Percentiles rank a stretch among this genome's conserved stretches.
Evolutionary conservation across 2,797 vertebrate species (phyloP).

Genomic region (Anolis apletophallus): DNA sequence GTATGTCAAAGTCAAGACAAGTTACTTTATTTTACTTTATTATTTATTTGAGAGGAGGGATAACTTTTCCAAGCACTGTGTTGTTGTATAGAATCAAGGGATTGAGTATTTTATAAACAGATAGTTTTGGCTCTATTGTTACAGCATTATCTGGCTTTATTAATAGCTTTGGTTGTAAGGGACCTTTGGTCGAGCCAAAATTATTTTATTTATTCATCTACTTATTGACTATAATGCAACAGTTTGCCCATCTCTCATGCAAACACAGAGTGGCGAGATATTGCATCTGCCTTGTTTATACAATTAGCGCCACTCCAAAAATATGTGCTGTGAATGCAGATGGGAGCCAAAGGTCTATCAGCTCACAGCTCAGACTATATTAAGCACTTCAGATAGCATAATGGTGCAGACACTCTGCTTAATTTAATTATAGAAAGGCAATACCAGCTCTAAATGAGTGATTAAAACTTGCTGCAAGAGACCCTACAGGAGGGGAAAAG

Average conservation of each 20-base stretch:
- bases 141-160: neutral
- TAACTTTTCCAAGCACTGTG: neutral
- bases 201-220: neutral
- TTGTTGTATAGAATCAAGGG: neutral
- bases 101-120: no score
- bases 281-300: neutral
- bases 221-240: slow-evolving; percentile 8
- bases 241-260: slow-evolving; percentile 13
- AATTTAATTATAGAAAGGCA: slow-evolving; percentile 51
- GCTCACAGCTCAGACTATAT: slow-evolving; percentile 27
- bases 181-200: neutral
- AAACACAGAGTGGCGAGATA: neutral
- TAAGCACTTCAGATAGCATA: slow-evolving; percentile 34
- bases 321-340: slow-evolving; percentile 28
- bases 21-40: no score
- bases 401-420: slow-evolving; percentile 38
- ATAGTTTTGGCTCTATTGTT: neutral
- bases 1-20: no score
- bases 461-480: slow-evolving; percentile 33
- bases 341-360: slow-evolving; percentile 24
- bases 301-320: neutral
- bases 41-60: neutral
- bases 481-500: neutral
- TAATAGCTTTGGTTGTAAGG: neutral
- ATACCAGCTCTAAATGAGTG: slow-evolving; percentile 36